A percentile compares a stretch with the other conserved stretches of the same genome.
phyloP scores from a whole-genome alignment of 2,888 invertebrate species.

The Chaetogeoica ovagalla region DNA sequence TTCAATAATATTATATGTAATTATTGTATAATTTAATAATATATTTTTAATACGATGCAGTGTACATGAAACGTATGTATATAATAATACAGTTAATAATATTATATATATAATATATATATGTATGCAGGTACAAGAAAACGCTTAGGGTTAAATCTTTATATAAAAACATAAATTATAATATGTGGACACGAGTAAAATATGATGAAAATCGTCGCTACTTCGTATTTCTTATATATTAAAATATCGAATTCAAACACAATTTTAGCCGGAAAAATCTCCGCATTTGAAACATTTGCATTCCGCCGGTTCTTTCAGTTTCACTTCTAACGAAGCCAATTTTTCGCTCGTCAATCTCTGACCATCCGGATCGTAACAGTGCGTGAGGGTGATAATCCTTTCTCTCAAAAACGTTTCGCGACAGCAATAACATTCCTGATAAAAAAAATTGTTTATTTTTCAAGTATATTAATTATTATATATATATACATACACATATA shows the following conservation, averaged over 20 bases:
- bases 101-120: too few relatives aligned
- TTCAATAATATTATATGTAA: too few relatives aligned
- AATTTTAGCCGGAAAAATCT: constrained; percentile 72
- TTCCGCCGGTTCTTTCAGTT: constrained; percentile 82
- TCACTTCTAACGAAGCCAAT: constrained; percentile 76
- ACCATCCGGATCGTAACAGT: constrained; percentile 89
- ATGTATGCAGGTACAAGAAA: constrained; percentile 10
- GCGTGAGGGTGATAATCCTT: constrained; percentile 75
- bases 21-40: too few relatives aligned
- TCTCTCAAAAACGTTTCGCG: constrained; percentile 84
- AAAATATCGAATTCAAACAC: constrained; percentile 8
- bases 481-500: too few relatives aligned
- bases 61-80: background rate
- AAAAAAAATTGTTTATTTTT: constrained; percentile 55
- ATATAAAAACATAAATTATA: constrained; percentile 8
- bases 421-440: constrained; percentile 88
- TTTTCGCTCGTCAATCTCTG: constrained; percentile 72
- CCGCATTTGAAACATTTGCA: constrained; percentile 91
- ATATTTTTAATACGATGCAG: background rate
- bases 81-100: background rate
- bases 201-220: constrained; percentile 14
- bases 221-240: background rate
- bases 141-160: constrained; percentile 21
- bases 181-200: background rate
- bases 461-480: background rate